Evolutionary conservation across 2,888 invertebrate species (phyloP), one percentile per base, ranked within the genome.

Genomic region (Phortica okadai): DNA sequence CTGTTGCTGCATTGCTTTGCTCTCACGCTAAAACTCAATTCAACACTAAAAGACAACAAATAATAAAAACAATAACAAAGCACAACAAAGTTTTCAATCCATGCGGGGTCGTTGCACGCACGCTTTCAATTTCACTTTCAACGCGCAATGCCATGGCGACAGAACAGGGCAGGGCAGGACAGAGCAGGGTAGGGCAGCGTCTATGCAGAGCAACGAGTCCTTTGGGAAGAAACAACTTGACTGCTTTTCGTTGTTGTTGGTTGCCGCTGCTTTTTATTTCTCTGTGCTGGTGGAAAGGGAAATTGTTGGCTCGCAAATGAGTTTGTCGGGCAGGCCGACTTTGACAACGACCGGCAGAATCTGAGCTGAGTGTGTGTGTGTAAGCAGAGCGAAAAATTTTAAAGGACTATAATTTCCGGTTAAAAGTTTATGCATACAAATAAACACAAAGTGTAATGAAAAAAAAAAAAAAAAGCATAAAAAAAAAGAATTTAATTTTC

Each of bases 61-160:
- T 14, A 66, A 42, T 21, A 66, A 67, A 33, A 41, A 33, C 67
- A 67, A 67, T 10, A 67, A 42, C 50, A 70, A 50, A 45, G 25
- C 44, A 50, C 73, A 66, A 56, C n/a, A 25, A 75, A 81, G 44
- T 50, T 54, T 45, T 56, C 21, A 82, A 16, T 44, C 44, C 67
- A 67, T 41, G 56, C 64, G 82, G 84, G 86, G 87, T 87, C 87
- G 88, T 82, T 88, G 87, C 82, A 87, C 88, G 87, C 78, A 79
- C 72, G 75, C 70, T 87, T 82, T 83, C 80, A 82, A 82, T 83
- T 87, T 87, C 83, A 84, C 83, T 84, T 86, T 83, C 82, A 77
- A 67, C 74, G 74, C 8, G 54, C 44, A 41, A 44, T 6, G 41
- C 6, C 66, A 66, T 4, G 10, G 62, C 21, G 21, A 33, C 33